A percentile compares a stretch with the other conserved stretches of the same genome.
phyloP scores from a whole-genome alignment of 2,113 vertebrate species.

The Coturnix japonica region DNA sequence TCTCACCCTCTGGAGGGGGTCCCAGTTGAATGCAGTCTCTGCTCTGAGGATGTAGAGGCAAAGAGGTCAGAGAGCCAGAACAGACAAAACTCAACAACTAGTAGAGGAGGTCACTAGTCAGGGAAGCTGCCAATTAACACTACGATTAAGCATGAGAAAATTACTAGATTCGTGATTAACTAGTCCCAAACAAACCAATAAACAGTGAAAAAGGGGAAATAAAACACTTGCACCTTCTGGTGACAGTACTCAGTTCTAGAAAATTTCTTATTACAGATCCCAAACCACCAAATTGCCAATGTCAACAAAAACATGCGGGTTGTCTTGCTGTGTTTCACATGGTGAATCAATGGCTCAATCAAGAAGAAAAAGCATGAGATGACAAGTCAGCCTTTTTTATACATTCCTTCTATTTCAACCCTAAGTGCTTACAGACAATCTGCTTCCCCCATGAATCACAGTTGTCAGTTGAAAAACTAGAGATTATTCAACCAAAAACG shows the following conservation, averaged over 20 bases:
- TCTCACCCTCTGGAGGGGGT: constrained; percentile 84
- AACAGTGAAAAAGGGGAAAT: background rate
- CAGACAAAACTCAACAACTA: background rate
- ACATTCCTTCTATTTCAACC: background rate
- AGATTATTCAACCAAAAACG: constrained; percentile 57
- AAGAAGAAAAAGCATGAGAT: background rate
- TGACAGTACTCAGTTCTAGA: background rate
- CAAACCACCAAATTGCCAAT: background rate
- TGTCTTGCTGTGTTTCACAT: background rate
- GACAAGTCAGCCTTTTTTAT: background rate
- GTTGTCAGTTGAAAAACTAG: constrained; percentile 41
- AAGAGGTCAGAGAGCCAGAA: background rate
- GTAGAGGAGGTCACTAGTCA: background rate
- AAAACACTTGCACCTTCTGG: background rate
- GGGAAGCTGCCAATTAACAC: rapidly evolving
- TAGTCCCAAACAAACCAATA: background rate
- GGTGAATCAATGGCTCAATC: background rate
- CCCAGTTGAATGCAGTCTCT: constrained; percentile 89
- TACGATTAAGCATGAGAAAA: rapidly evolving
- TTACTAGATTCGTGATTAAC: background rate
- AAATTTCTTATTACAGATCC: background rate
- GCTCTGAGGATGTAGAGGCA: constrained; percentile 77
- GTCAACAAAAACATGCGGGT: background rate
- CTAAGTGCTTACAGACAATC: background rate
- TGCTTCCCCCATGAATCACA: constrained; percentile 25